These are phyloP conservation scores for Aythya baeri DNA, from an alignment of 2,113 vertebrate species.

Conservation along the genomic window DNA sequence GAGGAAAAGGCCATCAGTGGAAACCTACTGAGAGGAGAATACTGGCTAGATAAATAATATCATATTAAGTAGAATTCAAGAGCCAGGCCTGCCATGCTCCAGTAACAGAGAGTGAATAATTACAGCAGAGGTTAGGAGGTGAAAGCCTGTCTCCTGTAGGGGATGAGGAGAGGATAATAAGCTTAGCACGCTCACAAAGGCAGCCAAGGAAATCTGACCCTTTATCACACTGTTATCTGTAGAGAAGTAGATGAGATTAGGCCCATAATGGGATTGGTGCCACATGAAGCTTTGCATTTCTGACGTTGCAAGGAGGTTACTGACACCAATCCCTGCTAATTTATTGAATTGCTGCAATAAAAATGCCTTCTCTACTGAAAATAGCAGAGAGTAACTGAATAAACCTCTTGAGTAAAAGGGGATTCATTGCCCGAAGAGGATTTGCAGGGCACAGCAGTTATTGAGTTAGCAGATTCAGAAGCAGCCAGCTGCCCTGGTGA, in stretches of 20 bases:
- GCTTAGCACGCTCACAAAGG: background rate
- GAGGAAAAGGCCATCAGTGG: background rate
- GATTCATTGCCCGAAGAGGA: constrained; percentile 35
- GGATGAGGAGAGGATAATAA: constrained; percentile 6
- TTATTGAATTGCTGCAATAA: background rate
- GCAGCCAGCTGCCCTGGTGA: background rate
- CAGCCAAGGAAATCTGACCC: background rate
- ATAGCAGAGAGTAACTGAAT: background rate
- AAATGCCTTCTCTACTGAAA: constrained; percentile 20
- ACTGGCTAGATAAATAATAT: constrained; percentile 26
- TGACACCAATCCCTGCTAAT: constrained; percentile 12
- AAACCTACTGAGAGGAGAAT: background rate
- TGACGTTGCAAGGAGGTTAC: background rate
- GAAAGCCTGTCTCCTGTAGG: background rate
- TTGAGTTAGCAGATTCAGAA: background rate
- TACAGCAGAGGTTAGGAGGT: background rate
- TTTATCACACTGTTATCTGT: background rate
- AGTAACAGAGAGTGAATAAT: constrained; percentile 13
- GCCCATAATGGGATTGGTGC: background rate
- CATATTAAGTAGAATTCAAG: background rate
- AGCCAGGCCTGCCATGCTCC: background rate
- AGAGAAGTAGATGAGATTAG: background rate
- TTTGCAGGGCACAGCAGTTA: background rate
- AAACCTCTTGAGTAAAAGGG: constrained; percentile 17
- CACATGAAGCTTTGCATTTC: constrained; percentile 23